Percentiles rank a stretch among this genome's conserved stretches.
phyloP scores from a whole-genome alignment of 2,888 invertebrate genomes.

The Phlogophora meticulosa region DNA sequence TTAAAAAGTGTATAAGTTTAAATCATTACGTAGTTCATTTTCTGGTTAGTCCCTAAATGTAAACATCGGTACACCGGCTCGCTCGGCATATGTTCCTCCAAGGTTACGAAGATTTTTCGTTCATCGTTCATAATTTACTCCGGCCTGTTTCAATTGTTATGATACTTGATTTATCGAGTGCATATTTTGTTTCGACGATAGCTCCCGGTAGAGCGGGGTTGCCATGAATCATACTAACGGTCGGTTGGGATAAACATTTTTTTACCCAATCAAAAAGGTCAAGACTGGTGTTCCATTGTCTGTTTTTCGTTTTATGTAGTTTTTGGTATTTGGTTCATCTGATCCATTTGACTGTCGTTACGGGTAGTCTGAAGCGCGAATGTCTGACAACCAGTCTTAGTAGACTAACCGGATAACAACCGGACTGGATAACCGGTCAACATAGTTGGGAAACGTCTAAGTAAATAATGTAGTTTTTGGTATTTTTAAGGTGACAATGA shows the following conservation, averaged over 20 bases:
- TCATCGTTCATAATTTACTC: constrained; percentile 74
- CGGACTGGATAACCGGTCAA: too few species aligned
- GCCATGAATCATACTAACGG: constrained; percentile 82
- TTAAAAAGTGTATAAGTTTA: constrained; percentile 60
- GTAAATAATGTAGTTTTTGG: constrained; percentile 6
- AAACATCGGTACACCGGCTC: constrained; percentile 56
- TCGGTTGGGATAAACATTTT: constrained; percentile 74
- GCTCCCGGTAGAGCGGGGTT: constrained; percentile 71
- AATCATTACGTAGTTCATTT: constrained; percentile 64
- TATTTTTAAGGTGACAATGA: too few species aligned
- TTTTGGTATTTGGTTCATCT: not conserved
- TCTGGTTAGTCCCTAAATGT: constrained; percentile 67
- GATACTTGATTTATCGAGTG: constrained; percentile 84
- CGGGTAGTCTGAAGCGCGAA: too few species aligned
- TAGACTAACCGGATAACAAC: too few species aligned
- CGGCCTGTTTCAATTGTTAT: constrained; percentile 77
- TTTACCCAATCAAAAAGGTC: constrained; percentile 72
- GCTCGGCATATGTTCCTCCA: constrained; percentile 66
- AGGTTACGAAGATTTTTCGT: constrained; percentile 73
- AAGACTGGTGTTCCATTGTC: constrained; percentile 65
- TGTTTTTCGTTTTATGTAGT: constrained; percentile 53
- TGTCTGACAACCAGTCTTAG: too few species aligned
- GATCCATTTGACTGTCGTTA: too few species aligned
- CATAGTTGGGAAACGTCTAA: too few species aligned
- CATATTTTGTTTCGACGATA: constrained; percentile 79